Evolutionary conservation across 2,888 invertebrate species (phyloP).

Genomic region (Dynastes tityus): DNA sequence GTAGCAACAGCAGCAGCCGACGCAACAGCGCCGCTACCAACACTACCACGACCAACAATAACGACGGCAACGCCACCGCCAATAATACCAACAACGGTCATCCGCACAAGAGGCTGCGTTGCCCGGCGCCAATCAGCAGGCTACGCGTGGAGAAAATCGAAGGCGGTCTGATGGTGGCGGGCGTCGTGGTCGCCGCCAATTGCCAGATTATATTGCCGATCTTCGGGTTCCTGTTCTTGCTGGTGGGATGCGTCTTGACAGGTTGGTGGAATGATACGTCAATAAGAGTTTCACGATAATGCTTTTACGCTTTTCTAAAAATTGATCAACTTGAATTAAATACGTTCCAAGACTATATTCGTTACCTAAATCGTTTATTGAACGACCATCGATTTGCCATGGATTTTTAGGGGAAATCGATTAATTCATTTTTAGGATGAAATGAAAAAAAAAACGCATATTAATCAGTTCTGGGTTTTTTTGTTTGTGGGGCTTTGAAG

Average conservation of each 20-base stretch:
- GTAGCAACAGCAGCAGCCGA: slow-evolving; percentile 5
- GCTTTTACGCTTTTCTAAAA: no score
- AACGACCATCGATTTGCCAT: no score
- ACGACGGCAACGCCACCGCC: background rate
- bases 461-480: no score
- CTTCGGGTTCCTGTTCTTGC: slow-evolving; percentile 83
- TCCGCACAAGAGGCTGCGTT: slow-evolving; percentile 67
- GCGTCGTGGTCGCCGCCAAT: slow-evolving; percentile 84
- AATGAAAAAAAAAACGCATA: no score
- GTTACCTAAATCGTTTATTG: no score
- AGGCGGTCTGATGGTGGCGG: slow-evolving; percentile 83
- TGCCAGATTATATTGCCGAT: slow-evolving; percentile 85
- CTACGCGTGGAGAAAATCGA: slow-evolving; percentile 84
- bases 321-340: no score
- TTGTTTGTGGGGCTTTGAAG: no score
- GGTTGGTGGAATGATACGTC: slow-evolving; percentile 70
- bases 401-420: no score
- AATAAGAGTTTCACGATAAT: no score
- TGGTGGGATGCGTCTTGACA: slow-evolving; percentile 83
- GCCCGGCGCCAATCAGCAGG: slow-evolving; percentile 80
- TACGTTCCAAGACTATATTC: no score
- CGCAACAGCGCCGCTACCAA: background rate
- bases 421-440: no score
- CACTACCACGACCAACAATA: background rate
- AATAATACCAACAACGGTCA: background rate